Base-by-base conservation (phyloP, 2,888 invertebrate species). In the Clivina fossor region DNA sequence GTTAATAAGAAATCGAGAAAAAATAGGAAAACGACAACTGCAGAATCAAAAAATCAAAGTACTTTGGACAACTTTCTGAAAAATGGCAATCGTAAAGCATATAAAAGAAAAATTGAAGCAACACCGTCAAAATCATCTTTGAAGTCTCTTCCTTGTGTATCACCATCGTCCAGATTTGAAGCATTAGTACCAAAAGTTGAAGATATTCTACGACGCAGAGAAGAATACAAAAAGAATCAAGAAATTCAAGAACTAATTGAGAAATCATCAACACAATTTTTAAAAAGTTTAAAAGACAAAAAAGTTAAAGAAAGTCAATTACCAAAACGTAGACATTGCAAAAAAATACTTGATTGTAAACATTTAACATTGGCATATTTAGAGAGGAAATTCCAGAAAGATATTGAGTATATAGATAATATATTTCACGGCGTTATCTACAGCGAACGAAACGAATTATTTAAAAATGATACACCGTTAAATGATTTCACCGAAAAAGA, bases 361-460 rank as follows among this genome's bases (percentile, higher is more conserved):
- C 53, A 60, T 33, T 46, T 64, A 20, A 57, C 55, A 0, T 24
- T 44, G 19, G 37, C 57, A 8, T 33, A 61, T 37, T 32, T 64
- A 24, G 28, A 37, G 13, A n/a, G 43, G 35, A 33, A 32, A 11
- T 63, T 62, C 50, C 4, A 57, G 5, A 37, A 16, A 7, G 60
- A 64, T 55, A 19, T 41, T 11, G 11, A 58, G 2, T 62, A 62
- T 50, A 11, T 62, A 8, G 43, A 44, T 13, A 49, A 59, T 11
- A 60, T 64, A 33, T 40, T 38, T 19, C n/a, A 55, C 9, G 63
- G 60, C 26, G 38, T 8, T 18, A 13, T 30, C 5, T 51, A 43
- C 15, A 57, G 54, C 18, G 40, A 56, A 24, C 44, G 62, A 8
- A 60, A 62, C 37, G 46, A 62, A 24, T 22, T 46, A 11, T 63